Percentiles rank a stretch among this genome's conserved stretches.
These are phyloP conservation scores for Leucophenga varia DNA, from an alignment of 1,140 invertebrate species.

Conservation along the genomic window DNA sequence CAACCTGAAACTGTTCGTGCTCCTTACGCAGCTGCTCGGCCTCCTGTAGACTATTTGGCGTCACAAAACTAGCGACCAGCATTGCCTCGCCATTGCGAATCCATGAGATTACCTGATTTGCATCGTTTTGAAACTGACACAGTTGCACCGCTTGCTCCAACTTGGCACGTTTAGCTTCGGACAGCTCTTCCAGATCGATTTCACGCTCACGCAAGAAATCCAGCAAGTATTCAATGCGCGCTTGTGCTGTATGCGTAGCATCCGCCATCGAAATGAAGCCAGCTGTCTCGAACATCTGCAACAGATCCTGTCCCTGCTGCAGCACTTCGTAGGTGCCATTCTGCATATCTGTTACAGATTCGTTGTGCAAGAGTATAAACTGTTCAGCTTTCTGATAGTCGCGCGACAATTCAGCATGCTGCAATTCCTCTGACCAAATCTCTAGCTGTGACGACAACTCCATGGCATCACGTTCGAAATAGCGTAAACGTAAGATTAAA, in stretches of 20 bases:
- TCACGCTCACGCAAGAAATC: slow-evolving; percentile 93
- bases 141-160: slow-evolving; percentile 93
- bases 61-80: slow-evolving; percentile 87
- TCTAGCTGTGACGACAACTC: slow-evolving; percentile 89
- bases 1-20: slow-evolving; percentile 94
- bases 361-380: slow-evolving; percentile 83
- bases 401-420: slow-evolving; percentile 75
- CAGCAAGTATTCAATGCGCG: slow-evolving; percentile 84
- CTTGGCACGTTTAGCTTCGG: slow-evolving; percentile 83
- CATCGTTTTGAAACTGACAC: slow-evolving; percentile 92
- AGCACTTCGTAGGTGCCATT: slow-evolving; percentile 90
- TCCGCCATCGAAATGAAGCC: slow-evolving; percentile 86
- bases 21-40: slow-evolving; percentile 92
- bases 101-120: slow-evolving; percentile 94
- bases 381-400: slow-evolving; percentile 85
- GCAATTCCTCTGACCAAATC: slow-evolving; percentile 90
- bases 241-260: slow-evolving; percentile 84
- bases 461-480: slow-evolving; percentile 94
- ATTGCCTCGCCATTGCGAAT: slow-evolving; percentile 96
- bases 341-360: slow-evolving; percentile 92
- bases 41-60: slow-evolving; percentile 86
- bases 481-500: slow-evolving; percentile 83
- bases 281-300: slow-evolving; percentile 77
- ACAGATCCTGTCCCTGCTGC: slow-evolving; percentile 83
- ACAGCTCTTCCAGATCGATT: slow-evolving; percentile 90